Percentiles rank a stretch among this genome's conserved stretches.
Evolutionary conservation across 2,113 vertebrate species (phyloP).

Genomic region (Elanus axillaris): DNA sequence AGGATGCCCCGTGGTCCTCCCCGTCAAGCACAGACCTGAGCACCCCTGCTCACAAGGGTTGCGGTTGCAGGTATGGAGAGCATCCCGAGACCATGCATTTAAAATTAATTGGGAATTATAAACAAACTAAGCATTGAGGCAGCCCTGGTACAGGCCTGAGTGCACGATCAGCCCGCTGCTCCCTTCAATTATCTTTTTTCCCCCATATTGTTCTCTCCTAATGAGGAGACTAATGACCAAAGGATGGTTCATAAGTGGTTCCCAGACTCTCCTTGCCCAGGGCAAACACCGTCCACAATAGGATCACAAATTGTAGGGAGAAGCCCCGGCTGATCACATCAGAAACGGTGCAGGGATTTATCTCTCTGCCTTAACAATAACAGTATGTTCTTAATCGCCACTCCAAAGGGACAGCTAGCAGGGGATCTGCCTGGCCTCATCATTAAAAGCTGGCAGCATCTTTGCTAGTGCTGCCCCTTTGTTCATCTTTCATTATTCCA

Average conservation of each 20-base stretch:
- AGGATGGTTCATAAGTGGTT: slow-evolving; percentile 74
- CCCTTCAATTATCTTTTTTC: slow-evolving; percentile 71
- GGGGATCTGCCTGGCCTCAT: slow-evolving; percentile 60
- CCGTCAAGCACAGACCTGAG: background rate
- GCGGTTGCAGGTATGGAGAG: background rate
- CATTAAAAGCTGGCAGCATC: slow-evolving; percentile 68
- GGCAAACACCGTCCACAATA: slow-evolving; percentile 75
- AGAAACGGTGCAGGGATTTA: slow-evolving; percentile 78
- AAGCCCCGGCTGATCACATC: slow-evolving; percentile 79
- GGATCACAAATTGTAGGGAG: slow-evolving; percentile 79
- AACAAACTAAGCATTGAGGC: background rate
- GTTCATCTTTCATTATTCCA: slow-evolving; percentile 57
- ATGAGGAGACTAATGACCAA: slow-evolving; percentile 81
- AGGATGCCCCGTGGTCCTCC: background rate
- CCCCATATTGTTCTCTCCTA: slow-evolving; percentile 70
- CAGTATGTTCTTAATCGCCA: slow-evolving; percentile 67
- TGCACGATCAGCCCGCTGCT: slow-evolving; percentile 48
- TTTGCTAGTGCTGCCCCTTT: slow-evolving; percentile 55
- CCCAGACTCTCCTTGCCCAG: slow-evolving; percentile 77
- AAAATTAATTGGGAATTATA: slow-evolving; percentile 56
- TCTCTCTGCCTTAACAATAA: slow-evolving; percentile 61
- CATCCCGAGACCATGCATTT: background rate
- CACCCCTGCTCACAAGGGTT: accelerated
- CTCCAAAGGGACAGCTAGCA: slow-evolving; percentile 57
- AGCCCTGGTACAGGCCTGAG: slow-evolving; percentile 23